Base-by-base conservation (phyloP, 2,797 vertebrate species). In the Leptatherina wallacei region DNA sequence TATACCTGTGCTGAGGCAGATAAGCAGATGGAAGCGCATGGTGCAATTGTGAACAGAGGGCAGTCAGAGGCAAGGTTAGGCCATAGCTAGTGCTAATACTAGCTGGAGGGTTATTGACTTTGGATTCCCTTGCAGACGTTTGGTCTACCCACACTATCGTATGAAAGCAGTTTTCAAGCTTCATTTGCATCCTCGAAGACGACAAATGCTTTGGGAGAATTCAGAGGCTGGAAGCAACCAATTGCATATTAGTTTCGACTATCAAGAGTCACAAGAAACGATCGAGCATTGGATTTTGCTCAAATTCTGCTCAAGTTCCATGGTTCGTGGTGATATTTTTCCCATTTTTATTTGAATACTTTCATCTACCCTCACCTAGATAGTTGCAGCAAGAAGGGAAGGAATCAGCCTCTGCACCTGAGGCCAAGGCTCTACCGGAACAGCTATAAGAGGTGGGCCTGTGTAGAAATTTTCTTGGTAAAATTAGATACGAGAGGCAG, bases 1-100 rank as follows among this genome's bases (percentile, higher is more conserved):
- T 51, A 71, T 69, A 84, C 59, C 82, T 87, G 88, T 12, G 11
- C 69, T 40, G 1, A 0, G 52, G 55, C 61, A 79, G 85, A 86
- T 88, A 87, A 87, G 65, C 44, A 70, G 67, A 47, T 69, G 6
- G 29, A 20, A 65, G 73, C 11, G 7, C 33, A 33, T 54, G 11
- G 29, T 54, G 56, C 54, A 60, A 40, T 11, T 9, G n/a, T 33
- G 52, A 78, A 61, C 61, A 0, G 30, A 75, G 61, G 70, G 67
- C 61, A 69, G 65, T 77, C 7, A 2, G 69, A 66, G 42, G 67
- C 32, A 8, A 78, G 38, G 71, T 75, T 78, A 54, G 68, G 78
- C 33, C 63, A 62, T 18, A 62, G 70, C 69, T 66, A 16, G 40
- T 1, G n/a, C 61, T 81, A 73, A 79, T 71, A 62, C 62, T 69